These are phyloP conservation scores for Anagrus nilaparvatae DNA, from an alignment of 1,140 invertebrate genomes.

Conservation along the genomic window DNA sequence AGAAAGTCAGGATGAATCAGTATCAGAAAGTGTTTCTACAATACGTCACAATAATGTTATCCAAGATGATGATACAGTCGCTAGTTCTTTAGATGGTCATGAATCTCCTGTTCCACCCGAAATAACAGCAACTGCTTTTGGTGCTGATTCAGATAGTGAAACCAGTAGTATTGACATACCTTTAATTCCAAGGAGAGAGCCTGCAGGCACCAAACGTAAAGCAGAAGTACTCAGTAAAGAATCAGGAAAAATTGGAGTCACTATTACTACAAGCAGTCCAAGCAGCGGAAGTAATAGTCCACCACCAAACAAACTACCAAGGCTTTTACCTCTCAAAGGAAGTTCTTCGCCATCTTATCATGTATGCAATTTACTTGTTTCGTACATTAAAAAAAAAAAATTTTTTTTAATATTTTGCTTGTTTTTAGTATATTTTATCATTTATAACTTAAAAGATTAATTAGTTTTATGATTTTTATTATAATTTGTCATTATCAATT, in stretches of 20 bases:
- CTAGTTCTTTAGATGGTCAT: slow-evolving; percentile 38
- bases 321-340: slow-evolving; percentile 33
- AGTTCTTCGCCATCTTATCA: slow-evolving; percentile 34
- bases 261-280: slow-evolving; percentile 67
- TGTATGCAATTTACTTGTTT: slow-evolving; percentile 29
- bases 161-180: slow-evolving; percentile 46
- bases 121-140: slow-evolving; percentile 33
- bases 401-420: background rate
- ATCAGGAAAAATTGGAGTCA: slow-evolving; percentile 81
- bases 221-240: slow-evolving; percentile 73
- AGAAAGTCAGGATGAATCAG: slow-evolving; percentile 38
- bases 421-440: background rate
- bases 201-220: slow-evolving; percentile 64
- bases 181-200: slow-evolving; percentile 39
- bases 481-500: no score
- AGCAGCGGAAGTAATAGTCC: slow-evolving; percentile 45
- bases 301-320: slow-evolving; percentile 45
- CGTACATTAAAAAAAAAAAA: background rate
- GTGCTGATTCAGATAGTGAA: slow-evolving; percentile 49
- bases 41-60: slow-evolving; percentile 31
- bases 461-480: no score
- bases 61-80: slow-evolving; percentile 44
- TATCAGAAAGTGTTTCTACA: slow-evolving; percentile 27
- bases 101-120: slow-evolving; percentile 34
- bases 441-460: no score